A percentile compares a stretch with the other conserved stretches of the same genome.
Evolutionary conservation across 1,140 invertebrate species (phyloP).

Genomic region (Brachionus koreanus): DNA sequence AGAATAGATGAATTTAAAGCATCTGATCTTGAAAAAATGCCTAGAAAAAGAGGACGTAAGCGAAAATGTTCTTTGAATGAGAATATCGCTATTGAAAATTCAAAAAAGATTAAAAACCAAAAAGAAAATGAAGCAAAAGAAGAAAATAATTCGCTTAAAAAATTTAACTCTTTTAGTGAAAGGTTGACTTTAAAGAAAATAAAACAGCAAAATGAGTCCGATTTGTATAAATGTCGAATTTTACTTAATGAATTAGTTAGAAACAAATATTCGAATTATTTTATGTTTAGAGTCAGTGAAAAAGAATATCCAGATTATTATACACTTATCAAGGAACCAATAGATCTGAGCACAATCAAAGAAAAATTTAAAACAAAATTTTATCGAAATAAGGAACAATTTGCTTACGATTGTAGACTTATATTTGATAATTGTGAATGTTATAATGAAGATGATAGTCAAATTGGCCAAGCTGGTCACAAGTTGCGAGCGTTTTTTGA

Average conservation of each 20-base stretch:
- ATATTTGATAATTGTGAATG: constrained; percentile 95
- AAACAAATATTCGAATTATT: constrained; percentile 73
- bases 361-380: constrained; percentile 68
- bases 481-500: constrained; percentile 85
- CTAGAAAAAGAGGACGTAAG: constrained; percentile 22
- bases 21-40: not conserved
- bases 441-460: constrained; percentile 94
- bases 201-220: constrained; percentile 31
- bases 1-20: not conserved
- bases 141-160: constrained; percentile 44
- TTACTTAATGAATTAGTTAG: constrained; percentile 75
- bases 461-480: constrained; percentile 87
- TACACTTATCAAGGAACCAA: constrained; percentile 56
- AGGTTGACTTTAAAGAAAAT: constrained; percentile 12
- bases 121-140: not conserved
- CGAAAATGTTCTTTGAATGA: not conserved
- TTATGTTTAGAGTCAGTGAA: constrained; percentile 54
- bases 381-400: constrained; percentile 75
- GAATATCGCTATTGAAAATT: not conserved
- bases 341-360: constrained; percentile 57
- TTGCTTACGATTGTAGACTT: constrained; percentile 78
- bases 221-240: constrained; percentile 46
- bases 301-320: constrained; percentile 58
- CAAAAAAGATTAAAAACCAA: constrained; percentile 46
- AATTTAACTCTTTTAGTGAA: constrained; percentile 46